A percentile compares a stretch with the other conserved stretches of the same genome.
Conservation (phyloP, 2,888 invertebrate species). For the Chrysodeixis includens region DNA sequence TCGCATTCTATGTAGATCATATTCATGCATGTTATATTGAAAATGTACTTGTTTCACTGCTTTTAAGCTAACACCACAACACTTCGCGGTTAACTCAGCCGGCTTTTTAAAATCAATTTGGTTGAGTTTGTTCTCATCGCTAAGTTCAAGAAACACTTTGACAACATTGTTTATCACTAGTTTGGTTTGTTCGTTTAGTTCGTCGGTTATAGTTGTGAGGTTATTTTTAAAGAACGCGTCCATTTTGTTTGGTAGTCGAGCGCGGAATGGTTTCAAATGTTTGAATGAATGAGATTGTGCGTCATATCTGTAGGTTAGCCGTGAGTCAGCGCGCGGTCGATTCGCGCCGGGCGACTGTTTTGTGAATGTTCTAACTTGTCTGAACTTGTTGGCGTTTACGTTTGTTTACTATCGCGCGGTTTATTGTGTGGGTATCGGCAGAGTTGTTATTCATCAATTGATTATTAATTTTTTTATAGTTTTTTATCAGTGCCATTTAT, state of each 20-base stretch:
- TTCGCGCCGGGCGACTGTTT: neutral
- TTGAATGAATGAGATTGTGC: neutral
- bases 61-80: neutral
- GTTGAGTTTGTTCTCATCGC: neutral
- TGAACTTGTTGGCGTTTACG: neutral
- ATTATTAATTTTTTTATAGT: too few species aligned
- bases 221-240: neutral
- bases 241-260: neutral
- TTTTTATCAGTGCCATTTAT: too few species aligned
- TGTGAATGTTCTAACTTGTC: neutral
- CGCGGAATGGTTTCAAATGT: neutral
- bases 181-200: neutral
- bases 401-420: neutral
- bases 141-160: neutral
- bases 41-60: neutral
- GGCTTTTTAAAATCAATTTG: neutral
- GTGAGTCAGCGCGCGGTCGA: neutral
- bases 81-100: neutral
- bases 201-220: neutral
- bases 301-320: neutral
- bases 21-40: neutral
- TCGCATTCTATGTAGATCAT: neutral
- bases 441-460: too few species aligned
- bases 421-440: neutral
- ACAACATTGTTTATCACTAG: neutral